These are phyloP conservation scores for Furcula furcula DNA, from an alignment of 2,888 invertebrate species.

Conservation along the genomic window DNA sequence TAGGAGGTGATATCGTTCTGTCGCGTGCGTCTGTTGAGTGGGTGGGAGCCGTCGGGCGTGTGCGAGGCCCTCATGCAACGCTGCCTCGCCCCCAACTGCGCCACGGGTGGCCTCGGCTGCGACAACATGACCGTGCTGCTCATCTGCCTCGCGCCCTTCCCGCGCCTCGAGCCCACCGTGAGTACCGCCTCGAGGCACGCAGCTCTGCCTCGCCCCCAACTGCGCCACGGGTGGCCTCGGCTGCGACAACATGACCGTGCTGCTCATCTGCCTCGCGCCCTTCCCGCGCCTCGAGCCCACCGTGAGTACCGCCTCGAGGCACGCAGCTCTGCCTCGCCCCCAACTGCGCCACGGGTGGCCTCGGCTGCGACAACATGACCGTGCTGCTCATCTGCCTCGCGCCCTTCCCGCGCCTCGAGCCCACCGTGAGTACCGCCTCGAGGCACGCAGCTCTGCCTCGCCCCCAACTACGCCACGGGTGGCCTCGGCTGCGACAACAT, in stretches of 20 bases:
- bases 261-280: conserved; percentile 88
- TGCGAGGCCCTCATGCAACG: conserved; percentile 97
- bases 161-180: conserved; percentile 44
- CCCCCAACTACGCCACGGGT: conserved; percentile 98
- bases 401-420: conserved; percentile 57
- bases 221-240: conserved; percentile 98
- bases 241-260: conserved; percentile 99
- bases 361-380: conserved; percentile 99
- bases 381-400: conserved; percentile 92
- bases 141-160: conserved; percentile 85
- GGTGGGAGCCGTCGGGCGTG: conserved; percentile 95
- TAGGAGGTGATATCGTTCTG: conserved; percentile 95
- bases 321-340: conserved; percentile 98
- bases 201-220: conserved; percentile 97
- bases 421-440: conserved; percentile 36
- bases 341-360: conserved; percentile 97
- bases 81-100: conserved; percentile 98
- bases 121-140: conserved; percentile 99
- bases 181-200: conserved; percentile 80
- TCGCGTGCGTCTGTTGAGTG: conserved; percentile 88
- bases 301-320: conserved; percentile 32
- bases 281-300: conserved; percentile 52
- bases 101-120: conserved; percentile 98
- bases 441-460: conserved; percentile 94
- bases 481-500: conserved; percentile 99